phyloP scores from a whole-genome alignment of 37 sponge, comb jelly and placozoan species.

The Spongia lamella region DNA sequence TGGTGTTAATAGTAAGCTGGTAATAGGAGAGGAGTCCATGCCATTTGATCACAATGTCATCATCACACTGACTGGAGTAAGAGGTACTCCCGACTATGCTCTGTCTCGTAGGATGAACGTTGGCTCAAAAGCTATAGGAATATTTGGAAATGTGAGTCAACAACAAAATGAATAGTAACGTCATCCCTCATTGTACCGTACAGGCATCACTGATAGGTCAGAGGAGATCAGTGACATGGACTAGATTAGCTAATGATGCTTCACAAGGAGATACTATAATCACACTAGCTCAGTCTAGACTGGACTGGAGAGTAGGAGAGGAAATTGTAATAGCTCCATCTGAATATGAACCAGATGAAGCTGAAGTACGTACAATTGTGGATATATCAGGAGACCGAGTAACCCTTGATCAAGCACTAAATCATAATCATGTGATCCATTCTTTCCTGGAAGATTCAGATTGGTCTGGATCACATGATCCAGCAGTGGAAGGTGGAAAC shows the following conservation, averaged over 20 bases:
- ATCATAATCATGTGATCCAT: slow-evolving; percentile 47
- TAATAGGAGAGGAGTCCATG: slow-evolving; percentile 42
- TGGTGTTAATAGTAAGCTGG: slow-evolving; percentile 53
- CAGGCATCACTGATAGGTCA: slow-evolving; percentile 66
- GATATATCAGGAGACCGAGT: slow-evolving; percentile 15
- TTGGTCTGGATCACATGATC: not conserved
- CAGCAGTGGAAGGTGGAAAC: not conserved
- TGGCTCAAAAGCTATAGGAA: slow-evolving; percentile 84
- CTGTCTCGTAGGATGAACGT: slow-evolving; percentile 48
- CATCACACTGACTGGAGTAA: slow-evolving; percentile 70
- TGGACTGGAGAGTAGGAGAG: slow-evolving; percentile 72
- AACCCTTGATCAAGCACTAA: slow-evolving; percentile 53
- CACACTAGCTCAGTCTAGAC: slow-evolving; percentile 6
- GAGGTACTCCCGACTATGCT: slow-evolving; percentile 24
- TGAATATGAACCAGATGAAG: slow-evolving; percentile 56
- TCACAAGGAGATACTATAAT: slow-evolving; percentile 21
- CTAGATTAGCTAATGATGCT: slow-evolving; percentile 39
- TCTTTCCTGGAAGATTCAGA: slow-evolving; percentile 40
- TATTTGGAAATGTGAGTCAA: slow-evolving; percentile 80
- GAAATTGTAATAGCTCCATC: slow-evolving; percentile 80
- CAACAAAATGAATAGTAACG: not conserved
- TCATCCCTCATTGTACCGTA: not conserved
- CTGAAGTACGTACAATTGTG: slow-evolving; percentile 62
- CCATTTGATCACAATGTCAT: slow-evolving; percentile 55
- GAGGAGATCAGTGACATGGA: slow-evolving; percentile 41